Evolutionary conservation across 2,113 vertebrate genomes (phyloP).

Genomic region (Syngnathus scovelli): DNA sequence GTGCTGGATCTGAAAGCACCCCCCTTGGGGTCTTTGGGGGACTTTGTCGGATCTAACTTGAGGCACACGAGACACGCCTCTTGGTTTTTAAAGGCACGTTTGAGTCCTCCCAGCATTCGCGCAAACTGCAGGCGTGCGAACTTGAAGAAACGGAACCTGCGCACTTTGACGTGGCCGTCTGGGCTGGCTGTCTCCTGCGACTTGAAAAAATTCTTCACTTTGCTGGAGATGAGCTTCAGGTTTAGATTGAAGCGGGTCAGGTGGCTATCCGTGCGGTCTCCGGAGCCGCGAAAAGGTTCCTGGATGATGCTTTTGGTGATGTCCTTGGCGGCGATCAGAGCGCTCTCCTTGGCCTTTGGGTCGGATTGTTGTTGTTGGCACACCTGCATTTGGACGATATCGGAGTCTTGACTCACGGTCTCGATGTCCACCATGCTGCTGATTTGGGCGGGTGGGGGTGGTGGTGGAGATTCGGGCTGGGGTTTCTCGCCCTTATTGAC

Average conservation of each 20-base stretch:
- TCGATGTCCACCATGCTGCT: not conserved
- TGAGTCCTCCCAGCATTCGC: constrained; percentile 4
- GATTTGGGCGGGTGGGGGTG: too few relatives aligned
- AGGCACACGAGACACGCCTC: not conserved
- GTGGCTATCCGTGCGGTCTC: not conserved
- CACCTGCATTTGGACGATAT: not conserved
- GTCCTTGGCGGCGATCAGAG: not conserved
- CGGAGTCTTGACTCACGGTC: not conserved
- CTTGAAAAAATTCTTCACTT: constrained; percentile 6
- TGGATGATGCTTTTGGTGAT: constrained; percentile 11
- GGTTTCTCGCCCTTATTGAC: not conserved
- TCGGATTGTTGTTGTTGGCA: not conserved
- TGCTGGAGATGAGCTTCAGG: constrained; percentile 7
- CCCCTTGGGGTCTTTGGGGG: not conserved
- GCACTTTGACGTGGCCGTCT: not conserved
- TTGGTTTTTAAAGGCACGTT: constrained; percentile 3
- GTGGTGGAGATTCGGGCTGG: too few relatives aligned
- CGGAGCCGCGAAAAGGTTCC: not conserved
- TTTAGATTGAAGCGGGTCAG: constrained; percentile 1
- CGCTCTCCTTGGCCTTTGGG: not conserved
- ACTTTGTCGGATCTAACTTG: not conserved
- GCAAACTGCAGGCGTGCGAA: constrained; percentile 3
- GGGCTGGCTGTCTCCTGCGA: not conserved
- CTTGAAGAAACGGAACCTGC: constrained; percentile 4
- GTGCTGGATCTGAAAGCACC: constrained; percentile 4